Evolutionary conservation across 2,888 invertebrate species (phyloP).

Genomic region (Volucella bombylans): DNA sequence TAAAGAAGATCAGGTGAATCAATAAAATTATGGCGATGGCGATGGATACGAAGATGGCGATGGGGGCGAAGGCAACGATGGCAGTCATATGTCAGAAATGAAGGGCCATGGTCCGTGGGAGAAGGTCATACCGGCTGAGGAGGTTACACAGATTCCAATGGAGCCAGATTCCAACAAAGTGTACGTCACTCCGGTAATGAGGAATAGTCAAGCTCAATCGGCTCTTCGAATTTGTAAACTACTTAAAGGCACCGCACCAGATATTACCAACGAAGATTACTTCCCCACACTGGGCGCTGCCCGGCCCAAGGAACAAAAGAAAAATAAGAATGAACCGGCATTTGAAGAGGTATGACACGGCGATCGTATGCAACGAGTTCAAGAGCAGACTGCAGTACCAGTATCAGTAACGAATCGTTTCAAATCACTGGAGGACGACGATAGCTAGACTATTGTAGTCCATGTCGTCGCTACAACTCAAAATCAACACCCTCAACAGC

Average conservation of each 20-base stretch:
- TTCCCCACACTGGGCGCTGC: slow-evolving; percentile 88
- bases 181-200: slow-evolving; percentile 81
- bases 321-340: slow-evolving; percentile 82
- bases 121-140: slow-evolving; percentile 81
- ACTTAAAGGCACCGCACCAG: slow-evolving; percentile 87
- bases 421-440: slow-evolving; percentile 83
- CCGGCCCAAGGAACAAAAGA: slow-evolving; percentile 81
- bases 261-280: slow-evolving; percentile 93
- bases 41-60: slow-evolving; percentile 82
- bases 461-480: slow-evolving; percentile 68
- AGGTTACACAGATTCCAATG: slow-evolving; percentile 80
- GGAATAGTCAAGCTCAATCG: slow-evolving; percentile 72
- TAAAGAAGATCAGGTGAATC: slow-evolving; percentile 79
- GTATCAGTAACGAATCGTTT: slow-evolving; percentile 82
- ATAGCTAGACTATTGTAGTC: slow-evolving; percentile 80
- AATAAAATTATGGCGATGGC: slow-evolving; percentile 78
- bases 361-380: slow-evolving; percentile 80
- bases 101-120: slow-evolving; percentile 82
- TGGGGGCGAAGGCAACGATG: slow-evolving; percentile 80
- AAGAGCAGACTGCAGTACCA: slow-evolving; percentile 79
- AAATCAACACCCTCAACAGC: slow-evolving; percentile 73
- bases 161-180: slow-evolving; percentile 67
- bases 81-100: slow-evolving; percentile 69
- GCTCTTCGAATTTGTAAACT: slow-evolving; percentile 73
- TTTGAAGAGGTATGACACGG: slow-evolving; percentile 83